Conservation (phyloP, 2,113 vertebrate genomes). For the Colaptes auratus region DNA sequence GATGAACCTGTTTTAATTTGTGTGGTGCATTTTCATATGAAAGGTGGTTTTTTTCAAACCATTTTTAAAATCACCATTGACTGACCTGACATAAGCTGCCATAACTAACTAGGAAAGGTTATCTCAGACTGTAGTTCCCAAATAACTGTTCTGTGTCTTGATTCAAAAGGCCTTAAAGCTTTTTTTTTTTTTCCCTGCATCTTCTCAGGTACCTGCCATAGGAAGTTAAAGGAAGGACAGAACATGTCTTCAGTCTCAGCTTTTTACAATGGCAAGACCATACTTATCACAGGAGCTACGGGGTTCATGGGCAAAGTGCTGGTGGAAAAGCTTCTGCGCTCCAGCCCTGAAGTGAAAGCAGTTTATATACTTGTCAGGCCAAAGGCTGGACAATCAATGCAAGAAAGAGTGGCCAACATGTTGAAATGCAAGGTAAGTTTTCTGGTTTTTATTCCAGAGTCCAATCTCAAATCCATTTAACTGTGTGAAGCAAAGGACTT, state of each 20-base stretch:
- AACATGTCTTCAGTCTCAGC: slow-evolving; percentile 85
- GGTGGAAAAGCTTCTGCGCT: slow-evolving; percentile 92
- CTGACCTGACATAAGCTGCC: not conserved
- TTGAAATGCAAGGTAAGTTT: slow-evolving; percentile 87
- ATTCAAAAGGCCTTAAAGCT: not conserved
- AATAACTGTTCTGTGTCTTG: not conserved
- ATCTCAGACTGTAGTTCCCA: not conserved
- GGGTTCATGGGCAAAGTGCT: slow-evolving; percentile 97
- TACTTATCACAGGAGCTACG: slow-evolving; percentile 93
- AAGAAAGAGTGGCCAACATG: slow-evolving; percentile 89
- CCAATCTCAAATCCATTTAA: not conserved
- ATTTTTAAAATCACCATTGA: not conserved
- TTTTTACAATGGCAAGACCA: slow-evolving; percentile 87
- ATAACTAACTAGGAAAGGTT: not conserved
- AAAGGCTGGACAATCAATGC: slow-evolving; percentile 89
- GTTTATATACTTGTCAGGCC: slow-evolving; percentile 91
- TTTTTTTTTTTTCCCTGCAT: slow-evolving; percentile 7
- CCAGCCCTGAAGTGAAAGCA: slow-evolving; percentile 85
- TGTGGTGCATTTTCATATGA: not conserved
- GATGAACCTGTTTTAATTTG: not conserved
- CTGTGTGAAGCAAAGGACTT: not conserved
- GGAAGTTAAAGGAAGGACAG: slow-evolving; percentile 30
- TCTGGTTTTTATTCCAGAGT: not conserved
- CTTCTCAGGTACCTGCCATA: slow-evolving; percentile 67
- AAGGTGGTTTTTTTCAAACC: not conserved